phyloP scores from a whole-genome alignment of 2,797 vertebrate genomes.

The Clamator glandarius region DNA sequence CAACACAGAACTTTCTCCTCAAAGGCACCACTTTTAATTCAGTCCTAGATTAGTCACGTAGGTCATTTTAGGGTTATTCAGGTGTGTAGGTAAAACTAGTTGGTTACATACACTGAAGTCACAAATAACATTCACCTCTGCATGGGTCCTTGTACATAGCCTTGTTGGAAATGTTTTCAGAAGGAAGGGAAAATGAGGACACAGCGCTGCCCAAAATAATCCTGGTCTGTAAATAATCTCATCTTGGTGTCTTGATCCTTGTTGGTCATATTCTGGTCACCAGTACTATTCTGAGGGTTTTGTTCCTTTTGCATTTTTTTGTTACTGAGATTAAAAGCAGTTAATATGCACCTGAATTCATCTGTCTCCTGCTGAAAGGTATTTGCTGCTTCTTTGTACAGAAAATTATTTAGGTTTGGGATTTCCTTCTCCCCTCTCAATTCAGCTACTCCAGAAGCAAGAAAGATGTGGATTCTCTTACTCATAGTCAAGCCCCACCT shows the following conservation, averaged over 20 bases:
- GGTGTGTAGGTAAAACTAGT: not conserved
- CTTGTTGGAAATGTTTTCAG: not conserved
- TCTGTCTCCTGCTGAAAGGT: not conserved
- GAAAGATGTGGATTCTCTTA: not conserved
- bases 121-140: not conserved
- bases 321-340: not conserved
- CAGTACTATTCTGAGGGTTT: not conserved
- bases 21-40: not conserved
- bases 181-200: constrained; percentile 39
- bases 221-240: not conserved
- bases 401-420: not conserved
- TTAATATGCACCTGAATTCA: not conserved
- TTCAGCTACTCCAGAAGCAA: not conserved
- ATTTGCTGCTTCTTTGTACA: not conserved
- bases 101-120: not conserved
- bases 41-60: not conserved
- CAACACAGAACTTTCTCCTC: not conserved
- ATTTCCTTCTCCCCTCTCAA: not conserved
- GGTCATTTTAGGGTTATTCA: constrained; percentile 28
- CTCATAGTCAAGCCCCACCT: not conserved
- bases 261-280: not conserved
- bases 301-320: not conserved
- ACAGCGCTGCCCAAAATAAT: not conserved
- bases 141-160: not conserved
- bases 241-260: not conserved